Percentiles rank a stretch among this genome's conserved stretches.
These are phyloP conservation scores for Adoxophyes honmai DNA, from an alignment of 1,140 invertebrate species.

Conservation along the genomic window DNA sequence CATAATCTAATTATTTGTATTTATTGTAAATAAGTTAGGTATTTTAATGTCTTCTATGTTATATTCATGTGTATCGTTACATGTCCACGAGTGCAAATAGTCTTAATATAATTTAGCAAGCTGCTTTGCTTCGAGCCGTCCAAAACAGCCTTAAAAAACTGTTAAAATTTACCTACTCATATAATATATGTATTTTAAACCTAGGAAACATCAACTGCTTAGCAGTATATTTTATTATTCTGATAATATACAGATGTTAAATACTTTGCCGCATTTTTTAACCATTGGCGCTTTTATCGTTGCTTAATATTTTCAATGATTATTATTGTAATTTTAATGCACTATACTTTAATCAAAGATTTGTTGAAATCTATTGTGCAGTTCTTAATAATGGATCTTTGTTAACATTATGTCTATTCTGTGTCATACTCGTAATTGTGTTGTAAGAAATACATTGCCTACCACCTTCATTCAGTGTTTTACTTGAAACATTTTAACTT, in stretches of 20 bases:
- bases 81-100: no score
- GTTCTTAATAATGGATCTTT: not conserved
- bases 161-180: not conserved
- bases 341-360: not conserved
- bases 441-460: constrained; percentile 13
- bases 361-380: not conserved
- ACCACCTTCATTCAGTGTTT: not conserved
- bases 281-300: not conserved
- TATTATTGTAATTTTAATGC: not conserved
- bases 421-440: constrained; percentile 1
- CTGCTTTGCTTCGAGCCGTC: constrained; percentile 9
- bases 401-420: constrained; percentile 10
- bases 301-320: constrained; percentile 2
- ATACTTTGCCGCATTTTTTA: not conserved
- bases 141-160: constrained; percentile 2
- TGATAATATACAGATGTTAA: constrained; percentile 22
- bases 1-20: constrained; percentile 19
- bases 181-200: constrained; percentile 14
- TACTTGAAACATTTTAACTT: no score
- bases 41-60: constrained; percentile 21
- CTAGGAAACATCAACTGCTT: constrained; percentile 22
- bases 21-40: constrained; percentile 33
- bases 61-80: constrained; percentile 21
- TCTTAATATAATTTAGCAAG: not conserved
- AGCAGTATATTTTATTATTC: constrained; percentile 34